phyloP scores from a whole-genome alignment of 2,113 vertebrate genomes.

The Colius striatus region DNA sequence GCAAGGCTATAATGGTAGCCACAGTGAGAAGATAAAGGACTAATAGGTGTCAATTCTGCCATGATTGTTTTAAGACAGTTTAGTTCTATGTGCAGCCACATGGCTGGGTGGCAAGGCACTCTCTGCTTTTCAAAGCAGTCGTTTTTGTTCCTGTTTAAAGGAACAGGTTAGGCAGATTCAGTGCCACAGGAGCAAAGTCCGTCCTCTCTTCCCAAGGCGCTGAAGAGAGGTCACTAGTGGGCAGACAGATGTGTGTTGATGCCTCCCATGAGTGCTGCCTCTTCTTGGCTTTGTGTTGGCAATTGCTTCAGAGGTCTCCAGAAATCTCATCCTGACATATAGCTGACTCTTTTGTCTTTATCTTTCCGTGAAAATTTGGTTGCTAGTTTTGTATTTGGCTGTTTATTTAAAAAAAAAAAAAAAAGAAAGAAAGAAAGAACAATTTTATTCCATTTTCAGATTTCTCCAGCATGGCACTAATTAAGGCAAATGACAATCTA shows the following conservation, averaged over 20 bases:
- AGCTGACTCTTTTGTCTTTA: not conserved
- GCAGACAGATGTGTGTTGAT: not conserved
- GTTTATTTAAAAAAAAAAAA: too few relatives aligned
- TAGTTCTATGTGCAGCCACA: not conserved
- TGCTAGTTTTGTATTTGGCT: not conserved
- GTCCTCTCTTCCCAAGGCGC: not conserved
- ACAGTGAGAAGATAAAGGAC: not conserved
- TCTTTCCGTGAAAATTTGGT: not conserved
- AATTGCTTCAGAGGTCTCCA: not conserved
- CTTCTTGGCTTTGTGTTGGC: not conserved
- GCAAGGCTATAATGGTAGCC: not conserved
- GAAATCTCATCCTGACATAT: not conserved
- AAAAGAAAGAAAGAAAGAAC: not conserved
- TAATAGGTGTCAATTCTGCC: not conserved
- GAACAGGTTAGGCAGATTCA: not conserved
- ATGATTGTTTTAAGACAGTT: not conserved
- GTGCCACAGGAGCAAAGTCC: not conserved
- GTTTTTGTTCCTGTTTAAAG: not conserved
- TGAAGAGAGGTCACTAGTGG: not conserved
- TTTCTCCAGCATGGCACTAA: not conserved
- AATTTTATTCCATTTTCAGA: not conserved
- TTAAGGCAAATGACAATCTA: not conserved
- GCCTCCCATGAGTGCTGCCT: not conserved
- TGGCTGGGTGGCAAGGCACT: not conserved
- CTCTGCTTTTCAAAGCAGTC: accelerated